Evolutionary conservation across 2,888 invertebrate genomes (phyloP).

Genomic region (Crematogaster levior): DNA sequence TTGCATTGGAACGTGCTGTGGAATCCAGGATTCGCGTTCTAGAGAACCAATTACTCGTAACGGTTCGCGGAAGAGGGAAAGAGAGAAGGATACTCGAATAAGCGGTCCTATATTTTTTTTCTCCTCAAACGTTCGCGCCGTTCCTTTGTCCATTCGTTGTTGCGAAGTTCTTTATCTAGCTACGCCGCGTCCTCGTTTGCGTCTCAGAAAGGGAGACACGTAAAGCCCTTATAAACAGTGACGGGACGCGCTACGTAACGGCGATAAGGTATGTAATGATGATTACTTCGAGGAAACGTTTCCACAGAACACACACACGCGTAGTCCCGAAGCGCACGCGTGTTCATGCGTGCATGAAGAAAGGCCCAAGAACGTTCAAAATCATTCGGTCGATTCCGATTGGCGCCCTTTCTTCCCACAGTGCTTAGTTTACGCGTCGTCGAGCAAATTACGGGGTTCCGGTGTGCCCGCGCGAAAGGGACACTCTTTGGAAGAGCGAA

Average conservation of each 20-base stretch:
- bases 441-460: conserved; percentile 75
- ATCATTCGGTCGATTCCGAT: conserved; percentile 66
- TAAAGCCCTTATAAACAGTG: conserved; percentile 10
- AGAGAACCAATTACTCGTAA: conserved; percentile 73
- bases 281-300: conserved; percentile 75
- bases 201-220: conserved; percentile 5
- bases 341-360: conserved; percentile 16
- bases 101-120: conserved; percentile 41
- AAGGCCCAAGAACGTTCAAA: conserved; percentile 50
- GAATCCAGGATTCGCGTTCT: conserved; percentile 74
- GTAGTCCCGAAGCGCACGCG: neutral
- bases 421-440: conserved; percentile 75
- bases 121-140: neutral
- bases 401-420: conserved; percentile 66
- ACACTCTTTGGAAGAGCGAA: conserved; percentile 29
- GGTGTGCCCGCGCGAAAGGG: conserved; percentile 66
- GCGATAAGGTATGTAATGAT: conserved; percentile 72
- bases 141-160: conserved; percentile 13
- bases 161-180: neutral
- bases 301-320: conserved; percentile 6
- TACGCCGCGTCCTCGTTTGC: conserved; percentile 15
- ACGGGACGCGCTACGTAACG: conserved; percentile 23
- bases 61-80: conserved; percentile 62
- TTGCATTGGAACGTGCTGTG: conserved; percentile 68
- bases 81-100: conserved; percentile 35